These are phyloP conservation scores for Tapirus indicus DNA, from an alignment of 2,797 vertebrate genomes.

Conservation along the genomic window DNA sequence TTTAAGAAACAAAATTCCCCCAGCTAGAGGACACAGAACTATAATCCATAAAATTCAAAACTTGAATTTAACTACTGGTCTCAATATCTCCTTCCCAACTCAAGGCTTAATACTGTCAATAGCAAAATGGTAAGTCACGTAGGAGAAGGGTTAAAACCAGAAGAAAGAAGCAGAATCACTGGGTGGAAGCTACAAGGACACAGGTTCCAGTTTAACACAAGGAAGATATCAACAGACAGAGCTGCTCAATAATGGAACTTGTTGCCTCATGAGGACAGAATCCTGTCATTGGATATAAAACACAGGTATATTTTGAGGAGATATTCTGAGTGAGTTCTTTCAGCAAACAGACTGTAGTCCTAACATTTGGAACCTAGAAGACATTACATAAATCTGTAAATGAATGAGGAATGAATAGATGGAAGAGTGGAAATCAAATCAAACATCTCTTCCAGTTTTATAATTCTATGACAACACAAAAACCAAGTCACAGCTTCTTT, in stretches of 20 bases:
- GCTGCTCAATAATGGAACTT: not conserved
- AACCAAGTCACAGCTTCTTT: not conserved
- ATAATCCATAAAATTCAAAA: slow-evolving; percentile 53
- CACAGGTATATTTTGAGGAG: not conserved
- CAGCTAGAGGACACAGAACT: slow-evolving; percentile 19
- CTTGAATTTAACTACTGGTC: slow-evolving; percentile 19
- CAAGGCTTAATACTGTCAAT: not conserved
- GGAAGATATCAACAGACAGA: not conserved
- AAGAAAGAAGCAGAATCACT: slow-evolving; percentile 12
- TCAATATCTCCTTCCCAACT: slow-evolving; percentile 18
- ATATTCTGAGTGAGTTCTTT: not conserved
- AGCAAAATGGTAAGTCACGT: not conserved
- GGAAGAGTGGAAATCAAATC: not conserved
- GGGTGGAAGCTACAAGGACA: not conserved
- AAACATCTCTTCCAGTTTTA: not conserved
- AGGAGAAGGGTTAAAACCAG: slow-evolving; percentile 17
- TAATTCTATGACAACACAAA: slow-evolving; percentile 26
- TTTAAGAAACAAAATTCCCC: not conserved
- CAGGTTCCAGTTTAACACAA: not conserved
- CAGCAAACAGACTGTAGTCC: not conserved
- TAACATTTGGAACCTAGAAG: not conserved
- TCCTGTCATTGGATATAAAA: not conserved
- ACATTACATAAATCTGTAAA: not conserved
- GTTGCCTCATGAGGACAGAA: not conserved
- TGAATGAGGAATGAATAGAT: not conserved